Evolutionary conservation across 2,888 invertebrate species (phyloP), one percentile per base, ranked within the genome.

Genomic region (Agrotis clavis): DNA sequence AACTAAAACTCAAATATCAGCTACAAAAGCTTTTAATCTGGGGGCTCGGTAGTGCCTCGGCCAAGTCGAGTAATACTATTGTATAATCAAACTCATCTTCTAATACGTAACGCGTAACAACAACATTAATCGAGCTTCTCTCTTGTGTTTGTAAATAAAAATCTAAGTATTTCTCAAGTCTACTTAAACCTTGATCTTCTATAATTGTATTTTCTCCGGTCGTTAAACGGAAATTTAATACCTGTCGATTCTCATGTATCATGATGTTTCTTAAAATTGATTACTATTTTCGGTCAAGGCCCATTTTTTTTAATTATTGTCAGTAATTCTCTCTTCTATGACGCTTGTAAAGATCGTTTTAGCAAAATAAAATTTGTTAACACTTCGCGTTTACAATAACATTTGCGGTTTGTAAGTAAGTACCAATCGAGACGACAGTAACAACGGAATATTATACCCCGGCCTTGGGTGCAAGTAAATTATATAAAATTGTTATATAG

Each of bases 401-500:
- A 19, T 60, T 79, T 62, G 50, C 35, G 79, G 61, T 74, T 79
- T 19, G 41, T 25, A 35, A 45, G 30, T 78, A 47, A 53, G 18
- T 41, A 60, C 19, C 13, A 61, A 41, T 70, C 18, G 25, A 77
- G 50, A 54, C 16, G 61, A 71, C 61, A 74, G 41, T 25, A 61
- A 53, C 48, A 19, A 61, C 21, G n/a, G 50, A 35, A 35, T 19
- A 35, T 35, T 61, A 51, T 57, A 62, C 11, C 50, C 16, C 59
- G 50, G 21, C 79, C 73, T 74, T 79, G 79, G 21, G 54, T 56
- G 11, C 6, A 54, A 71, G 48, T 61, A 25, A 79, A 73, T 72
- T 48, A 50, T 18, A 54, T 71, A 6, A 21, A 50, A n/a, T 56
- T 4, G 6, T 54, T 30, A 47, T 51, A 4, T 35, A 79, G 74